phyloP scores from a whole-genome alignment of 2,113 vertebrate species.

The Xenotilapia flavipinnis region DNA sequence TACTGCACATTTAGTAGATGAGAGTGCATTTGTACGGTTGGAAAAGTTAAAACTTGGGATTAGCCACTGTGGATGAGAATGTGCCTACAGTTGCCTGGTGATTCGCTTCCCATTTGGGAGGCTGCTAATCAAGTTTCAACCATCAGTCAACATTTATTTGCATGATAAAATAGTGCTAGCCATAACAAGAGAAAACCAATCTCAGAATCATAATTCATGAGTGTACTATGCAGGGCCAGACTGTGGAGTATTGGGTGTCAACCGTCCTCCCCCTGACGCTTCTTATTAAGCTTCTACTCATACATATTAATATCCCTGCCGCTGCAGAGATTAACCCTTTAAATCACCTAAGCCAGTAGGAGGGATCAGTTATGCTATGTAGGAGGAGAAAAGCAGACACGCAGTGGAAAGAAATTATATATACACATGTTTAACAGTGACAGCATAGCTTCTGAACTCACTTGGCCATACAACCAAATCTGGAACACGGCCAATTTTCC shows the following conservation, averaged over 20 bases:
- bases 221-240: conserved; percentile 13
- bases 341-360: conserved; percentile 25
- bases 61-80: not conserved
- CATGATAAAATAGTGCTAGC: conserved; percentile 61
- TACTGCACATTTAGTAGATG: not conserved
- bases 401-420: not conserved
- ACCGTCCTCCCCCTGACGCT: conserved; percentile 46
- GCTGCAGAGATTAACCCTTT: conserved; percentile 64
- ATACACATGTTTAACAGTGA: not conserved
- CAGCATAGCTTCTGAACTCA: conserved; percentile 63
- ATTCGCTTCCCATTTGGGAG: conserved; percentile 58
- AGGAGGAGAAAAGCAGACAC: not conserved
- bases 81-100: conserved; percentile 13
- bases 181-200: conserved; percentile 58
- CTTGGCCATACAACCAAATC: conserved; percentile 96
- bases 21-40: not conserved
- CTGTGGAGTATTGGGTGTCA: conserved; percentile 46
- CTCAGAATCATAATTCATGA: conserved; percentile 61
- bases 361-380: not conserved
- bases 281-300: conserved; percentile 68
- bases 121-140: conserved; percentile 58
- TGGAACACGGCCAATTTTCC: conserved; percentile 87
- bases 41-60: conserved; percentile 3
- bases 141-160: conserved; percentile 63
- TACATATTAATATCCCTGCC: conserved; percentile 69